Percentiles rank a stretch among this genome's conserved stretches.
Evolutionary conservation across 2,888 invertebrate genomes (phyloP).

Genomic region (Drosophila kanekoi): DNA sequence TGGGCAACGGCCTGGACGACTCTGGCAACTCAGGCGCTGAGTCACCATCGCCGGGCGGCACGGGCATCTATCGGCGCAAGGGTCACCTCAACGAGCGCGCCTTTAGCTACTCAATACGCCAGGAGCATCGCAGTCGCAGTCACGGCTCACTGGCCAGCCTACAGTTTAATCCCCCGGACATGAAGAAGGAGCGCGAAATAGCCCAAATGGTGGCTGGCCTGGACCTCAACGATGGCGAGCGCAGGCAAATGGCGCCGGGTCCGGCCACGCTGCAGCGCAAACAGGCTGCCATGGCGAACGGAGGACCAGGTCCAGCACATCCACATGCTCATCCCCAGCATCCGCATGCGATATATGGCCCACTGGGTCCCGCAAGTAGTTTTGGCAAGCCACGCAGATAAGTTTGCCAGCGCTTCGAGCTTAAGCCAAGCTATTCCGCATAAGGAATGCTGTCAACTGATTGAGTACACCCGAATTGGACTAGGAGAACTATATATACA

Average conservation of each 20-base stretch:
- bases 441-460: background rate
- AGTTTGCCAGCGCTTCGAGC: constrained; percentile 18
- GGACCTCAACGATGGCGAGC: constrained; percentile 91
- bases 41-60: constrained; percentile 88
- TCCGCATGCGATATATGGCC: constrained; percentile 79
- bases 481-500: constrained; percentile 13
- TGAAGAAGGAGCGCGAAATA: constrained; percentile 95
- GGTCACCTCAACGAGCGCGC: constrained; percentile 97
- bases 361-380: constrained; percentile 78
- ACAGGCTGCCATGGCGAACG: constrained; percentile 74
- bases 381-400: constrained; percentile 85
- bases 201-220: constrained; percentile 97
- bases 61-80: constrained; percentile 95
- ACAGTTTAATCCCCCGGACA: constrained; percentile 94
- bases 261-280: constrained; percentile 83
- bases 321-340: constrained; percentile 52
- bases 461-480: constrained; percentile 10
- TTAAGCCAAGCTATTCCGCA: background rate
- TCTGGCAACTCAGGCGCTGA: constrained; percentile 86
- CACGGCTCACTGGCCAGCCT: constrained; percentile 96
- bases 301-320: constrained; percentile 55
- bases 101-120: constrained; percentile 96
- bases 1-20: constrained; percentile 87
- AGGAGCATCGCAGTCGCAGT: constrained; percentile 96
- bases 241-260: constrained; percentile 84